Evolutionary conservation across 2,888 invertebrate genomes (phyloP), one percentile per base, ranked within the genome.

Genomic region (Noctua pronuba): DNA sequence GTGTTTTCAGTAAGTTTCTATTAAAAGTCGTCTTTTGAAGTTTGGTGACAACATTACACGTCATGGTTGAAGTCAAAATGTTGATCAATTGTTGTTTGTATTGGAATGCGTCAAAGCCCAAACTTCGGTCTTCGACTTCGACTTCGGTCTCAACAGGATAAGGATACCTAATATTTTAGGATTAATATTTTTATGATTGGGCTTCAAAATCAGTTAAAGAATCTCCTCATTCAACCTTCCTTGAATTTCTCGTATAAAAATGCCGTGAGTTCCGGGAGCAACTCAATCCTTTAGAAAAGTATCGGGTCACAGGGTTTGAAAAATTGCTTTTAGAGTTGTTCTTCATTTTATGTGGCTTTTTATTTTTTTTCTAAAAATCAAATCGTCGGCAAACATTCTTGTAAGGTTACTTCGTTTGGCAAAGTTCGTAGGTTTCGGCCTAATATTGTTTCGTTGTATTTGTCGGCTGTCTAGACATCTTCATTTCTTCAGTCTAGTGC

Each of bases 401-500:
- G 16, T 73, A 75, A 55, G 75, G 55, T 75, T 75, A 41, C 35
- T 69, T 62, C 44, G 62, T 65, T 74, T 60, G 49, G 44, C 24
- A n/a, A 72, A 77, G 24, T 82, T 74, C 7, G 31, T 60, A 16
- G 72, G 46, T 74, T 80, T 80, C 60, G 21, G n/a, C 38, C 28
- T 75, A 65, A 75, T 66, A 64, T 60, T 18, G 65, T 68, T 72
- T 73, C 60, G 72, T 55, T 80, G 52, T 79, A 73, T 79, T 76
- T 75, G 77, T 64, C 31, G 7, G 46, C n/a, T 21, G 83, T 86
- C 82, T 87, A 86, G 85, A 85, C 87, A 67, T 65, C 35, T 80
- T 86, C 10, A 71, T 86, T 82, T 71, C 35, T 77, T 73, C 70
- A 82, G 85, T 86, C 82, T 85, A 80, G 74, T 79, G 82, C 78